Evolutionary conservation across 2,113 vertebrate species (phyloP), one percentile per base, ranked within the genome.

Genomic region (Psephotus haematonotus): DNA sequence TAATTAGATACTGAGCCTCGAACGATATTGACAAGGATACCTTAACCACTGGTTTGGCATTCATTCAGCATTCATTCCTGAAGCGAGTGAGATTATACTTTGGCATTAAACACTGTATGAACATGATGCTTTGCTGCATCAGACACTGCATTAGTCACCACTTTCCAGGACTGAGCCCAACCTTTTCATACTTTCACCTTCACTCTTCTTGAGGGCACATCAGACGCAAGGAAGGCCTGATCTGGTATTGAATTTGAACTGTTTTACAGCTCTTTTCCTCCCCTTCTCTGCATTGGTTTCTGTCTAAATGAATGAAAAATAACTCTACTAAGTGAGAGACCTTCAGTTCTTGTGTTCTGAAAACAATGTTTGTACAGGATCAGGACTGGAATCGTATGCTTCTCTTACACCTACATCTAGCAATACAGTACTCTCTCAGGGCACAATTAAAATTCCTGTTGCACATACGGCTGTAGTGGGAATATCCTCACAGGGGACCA

Each of bases 1-100:
- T 82, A 91, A 79, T 79, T 91, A 87, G 44, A 70, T 52, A 68
- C 33, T 47, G 41, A 88, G 23, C n/a, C 80, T 94, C 3, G 3
- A 83, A 93, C 71, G 41, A 49, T 88, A 72, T 93, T 94, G 93
- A 76, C 62, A 81, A 88, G 68, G 25, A 87, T 39, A 89, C 47
- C 74, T 85, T 84, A 91, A 60, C 81, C 39, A 87, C 17, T 60
- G 27, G 12, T 71, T 93, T 96, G 72, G 57, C 52, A 84, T 91
- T 86, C 23, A 33, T 81, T 92, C 60, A 86, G 69, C 55, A 67
- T 78, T 75, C 35, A 39, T 84, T 89, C 39, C 47, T 9, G 7
- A 82, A 91, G 35, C 9, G 83, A 92, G 50, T 47, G 44, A 59
- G 93, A 84, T 84, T 63, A 75, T 79, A 89, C 14, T 47, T 91